phyloP scores from a whole-genome alignment of 35 echinoderm and acorn worm species.

The Strongylocentrotus purpuratus region DNA sequence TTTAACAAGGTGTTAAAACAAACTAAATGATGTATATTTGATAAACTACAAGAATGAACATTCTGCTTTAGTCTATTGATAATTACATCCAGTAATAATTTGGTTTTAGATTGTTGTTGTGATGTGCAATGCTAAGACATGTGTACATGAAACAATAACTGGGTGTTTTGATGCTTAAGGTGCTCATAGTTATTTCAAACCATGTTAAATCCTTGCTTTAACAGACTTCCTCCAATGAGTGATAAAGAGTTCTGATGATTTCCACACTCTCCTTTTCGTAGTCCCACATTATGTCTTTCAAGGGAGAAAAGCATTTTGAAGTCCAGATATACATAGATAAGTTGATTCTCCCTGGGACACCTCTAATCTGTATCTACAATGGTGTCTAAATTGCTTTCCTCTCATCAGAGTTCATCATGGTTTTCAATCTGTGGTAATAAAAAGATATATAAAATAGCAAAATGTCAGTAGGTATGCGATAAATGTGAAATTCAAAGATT shows the following conservation, averaged over 20 bases:
- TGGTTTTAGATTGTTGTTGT: not conserved
- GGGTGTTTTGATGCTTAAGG: not conserved
- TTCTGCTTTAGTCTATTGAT: too few species aligned
- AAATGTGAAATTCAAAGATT: not conserved
- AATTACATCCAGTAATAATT: not conserved
- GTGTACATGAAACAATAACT: not conserved
- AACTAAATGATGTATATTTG: not conserved
- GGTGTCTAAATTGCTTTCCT: not conserved
- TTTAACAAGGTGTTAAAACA: not conserved
- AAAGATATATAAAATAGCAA: not conserved
- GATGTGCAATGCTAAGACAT: not conserved
- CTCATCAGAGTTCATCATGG: constrained; percentile 54
- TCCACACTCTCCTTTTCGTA: not conserved
- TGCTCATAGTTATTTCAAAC: not conserved
- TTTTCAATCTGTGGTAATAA: not conserved
- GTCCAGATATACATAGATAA: not conserved
- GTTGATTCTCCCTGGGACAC: not conserved
- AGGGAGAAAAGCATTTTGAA: not conserved
- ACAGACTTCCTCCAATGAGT: not conserved
- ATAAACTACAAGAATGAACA: too few species aligned
- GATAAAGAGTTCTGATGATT: not conserved
- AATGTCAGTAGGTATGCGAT: not conserved
- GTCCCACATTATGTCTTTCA: not conserved
- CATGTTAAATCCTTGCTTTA: not conserved
- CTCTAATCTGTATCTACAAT: constrained; percentile 12